Evolutionary conservation across 1,140 invertebrate genomes (phyloP).

Genomic region (Drosophila pruinosa): DNA sequence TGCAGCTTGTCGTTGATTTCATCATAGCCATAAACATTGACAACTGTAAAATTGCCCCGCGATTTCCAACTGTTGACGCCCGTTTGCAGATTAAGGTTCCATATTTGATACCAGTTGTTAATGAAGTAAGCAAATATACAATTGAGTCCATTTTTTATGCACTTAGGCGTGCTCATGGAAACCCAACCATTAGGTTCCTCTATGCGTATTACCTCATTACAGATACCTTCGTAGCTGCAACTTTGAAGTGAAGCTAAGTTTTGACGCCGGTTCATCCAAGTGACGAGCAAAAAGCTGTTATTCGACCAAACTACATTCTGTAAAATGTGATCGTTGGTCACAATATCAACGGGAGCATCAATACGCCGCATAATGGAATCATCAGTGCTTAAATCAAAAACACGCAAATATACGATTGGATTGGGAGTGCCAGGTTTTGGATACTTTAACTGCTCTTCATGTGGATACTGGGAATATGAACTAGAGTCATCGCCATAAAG

Average conservation of each 20-base stretch:
- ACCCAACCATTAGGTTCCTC: constrained; percentile 76
- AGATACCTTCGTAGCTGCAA: constrained; percentile 53
- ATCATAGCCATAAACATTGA: constrained; percentile 67
- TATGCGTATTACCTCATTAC: constrained; percentile 59
- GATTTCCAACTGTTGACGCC: constrained; percentile 62
- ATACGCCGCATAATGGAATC: constrained; percentile 56
- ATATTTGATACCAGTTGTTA: constrained; percentile 75
- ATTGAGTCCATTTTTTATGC: constrained; percentile 44
- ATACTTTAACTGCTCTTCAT: constrained; percentile 91
- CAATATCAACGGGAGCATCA: constrained; percentile 83
- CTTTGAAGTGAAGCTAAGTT: constrained; percentile 85
- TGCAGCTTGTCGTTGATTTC: constrained; percentile 70
- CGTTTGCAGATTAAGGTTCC: constrained; percentile 68
- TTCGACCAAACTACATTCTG: constrained; percentile 91
- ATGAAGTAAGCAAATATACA: constrained; percentile 73
- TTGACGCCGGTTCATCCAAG: constrained; percentile 94
- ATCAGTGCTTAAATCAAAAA: constrained; percentile 85
- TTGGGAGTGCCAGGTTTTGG: constrained; percentile 93
- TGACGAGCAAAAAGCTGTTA: constrained; percentile 87
- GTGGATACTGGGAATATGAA: constrained; percentile 91
- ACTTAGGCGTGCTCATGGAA: constrained; percentile 56
- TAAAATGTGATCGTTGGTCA: constrained; percentile 84
- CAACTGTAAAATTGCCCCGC: constrained; percentile 64
- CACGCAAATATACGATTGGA: constrained; percentile 88
- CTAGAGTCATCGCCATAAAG: constrained; percentile 86